phyloP scores from a whole-genome alignment of 2,888 invertebrate genomes.

The Rotaria sp. region DNA sequence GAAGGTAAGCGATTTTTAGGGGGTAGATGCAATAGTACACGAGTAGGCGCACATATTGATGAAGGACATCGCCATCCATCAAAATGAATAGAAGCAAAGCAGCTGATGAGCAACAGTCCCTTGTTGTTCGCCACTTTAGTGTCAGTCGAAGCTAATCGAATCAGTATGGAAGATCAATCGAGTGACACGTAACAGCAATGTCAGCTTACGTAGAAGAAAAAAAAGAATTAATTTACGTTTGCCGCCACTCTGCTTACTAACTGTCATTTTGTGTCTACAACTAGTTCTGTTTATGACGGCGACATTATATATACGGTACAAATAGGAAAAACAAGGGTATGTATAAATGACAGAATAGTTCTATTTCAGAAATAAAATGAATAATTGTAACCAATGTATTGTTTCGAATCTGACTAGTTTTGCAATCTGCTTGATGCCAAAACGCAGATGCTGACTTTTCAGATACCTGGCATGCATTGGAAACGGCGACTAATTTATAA shows the following conservation, averaged over 20 bases:
- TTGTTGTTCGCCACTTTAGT: neutral
- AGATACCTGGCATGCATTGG: neutral
- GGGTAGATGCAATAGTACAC: neutral
- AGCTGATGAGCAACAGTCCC: neutral
- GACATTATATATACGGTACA: neutral
- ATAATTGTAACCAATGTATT: neutral
- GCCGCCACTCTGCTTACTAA: neutral
- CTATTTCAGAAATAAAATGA: neutral
- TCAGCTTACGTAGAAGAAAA: neutral
- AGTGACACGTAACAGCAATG: neutral
- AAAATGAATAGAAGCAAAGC: neutral
- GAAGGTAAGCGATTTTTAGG: neutral
- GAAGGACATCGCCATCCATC: neutral
- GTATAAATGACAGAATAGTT: neutral
- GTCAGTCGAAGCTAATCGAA: neutral
- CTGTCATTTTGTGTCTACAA: neutral
- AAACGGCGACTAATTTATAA: neutral
- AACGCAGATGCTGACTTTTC: neutral
- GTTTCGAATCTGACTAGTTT: slow-evolving; percentile 19
- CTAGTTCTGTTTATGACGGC: neutral
- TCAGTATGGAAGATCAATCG: neutral
- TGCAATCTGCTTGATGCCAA: neutral
- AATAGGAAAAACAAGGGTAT: neutral
- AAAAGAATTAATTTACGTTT: slow-evolving; percentile 2
- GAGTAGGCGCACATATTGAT: neutral